phyloP scores from a whole-genome alignment of 2,797 vertebrate genomes.

The Takifugu rubripes region DNA sequence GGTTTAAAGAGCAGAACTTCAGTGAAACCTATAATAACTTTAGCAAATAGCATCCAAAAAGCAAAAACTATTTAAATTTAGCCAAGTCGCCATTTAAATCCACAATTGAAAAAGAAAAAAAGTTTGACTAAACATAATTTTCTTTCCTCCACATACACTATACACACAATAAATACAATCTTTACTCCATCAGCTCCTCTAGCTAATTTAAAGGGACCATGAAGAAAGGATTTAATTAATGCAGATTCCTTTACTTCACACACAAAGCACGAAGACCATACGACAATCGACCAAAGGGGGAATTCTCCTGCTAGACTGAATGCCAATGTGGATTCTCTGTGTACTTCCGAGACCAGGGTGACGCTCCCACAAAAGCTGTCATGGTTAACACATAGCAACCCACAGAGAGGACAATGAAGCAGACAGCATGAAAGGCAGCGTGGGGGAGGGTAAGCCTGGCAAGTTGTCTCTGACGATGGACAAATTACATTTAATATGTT shows the following conservation, averaged over 20 bases:
- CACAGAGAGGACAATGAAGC: constrained; percentile 47
- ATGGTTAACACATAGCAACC: constrained; percentile 68
- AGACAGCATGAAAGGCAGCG: constrained; percentile 37
- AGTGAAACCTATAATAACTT: too few species aligned
- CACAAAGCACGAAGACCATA: constrained; percentile 66
- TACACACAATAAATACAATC: constrained; percentile 2
- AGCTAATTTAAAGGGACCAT: constrained; percentile 58
- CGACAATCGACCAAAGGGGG: constrained; percentile 66
- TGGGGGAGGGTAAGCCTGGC: constrained; percentile 42
- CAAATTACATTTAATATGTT: constrained; percentile 35
- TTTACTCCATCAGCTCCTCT: constrained; percentile 42
- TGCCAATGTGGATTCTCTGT: constrained; percentile 72
- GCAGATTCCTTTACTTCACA: constrained; percentile 72
- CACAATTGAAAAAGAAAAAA: too few species aligned
- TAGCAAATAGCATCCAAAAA: too few species aligned
- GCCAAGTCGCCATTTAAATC: too few species aligned
- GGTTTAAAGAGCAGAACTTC: too few species aligned
- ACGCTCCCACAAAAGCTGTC: constrained; percentile 74
- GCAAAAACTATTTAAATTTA: too few species aligned
- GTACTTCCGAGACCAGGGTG: constrained; percentile 70
- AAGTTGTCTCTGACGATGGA: constrained; percentile 41
- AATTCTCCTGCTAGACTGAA: constrained; percentile 71
- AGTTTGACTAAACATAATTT: too few species aligned
- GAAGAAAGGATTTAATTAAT: constrained; percentile 71
- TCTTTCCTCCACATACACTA: neutral